Conservation (phyloP, 1,140 invertebrate genomes). For the Drosophila murphyi region DNA sequence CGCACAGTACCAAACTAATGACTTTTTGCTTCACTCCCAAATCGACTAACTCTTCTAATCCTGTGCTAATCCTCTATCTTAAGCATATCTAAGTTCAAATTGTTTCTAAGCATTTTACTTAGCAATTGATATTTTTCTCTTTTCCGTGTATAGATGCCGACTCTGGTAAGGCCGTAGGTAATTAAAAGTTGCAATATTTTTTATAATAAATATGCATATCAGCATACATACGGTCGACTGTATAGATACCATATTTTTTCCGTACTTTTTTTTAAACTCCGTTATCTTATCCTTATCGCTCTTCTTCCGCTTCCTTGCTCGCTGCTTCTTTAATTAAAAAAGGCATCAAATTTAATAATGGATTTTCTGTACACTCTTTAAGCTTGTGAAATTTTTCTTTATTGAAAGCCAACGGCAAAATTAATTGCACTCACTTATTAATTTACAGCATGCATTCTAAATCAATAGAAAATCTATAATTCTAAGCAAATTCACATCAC, state of each 20-base stretch:
- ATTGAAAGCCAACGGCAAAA: not conserved
- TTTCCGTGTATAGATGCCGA: constrained; percentile 57
- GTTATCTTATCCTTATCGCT: too few species aligned
- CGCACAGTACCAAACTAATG: constrained; percentile 12
- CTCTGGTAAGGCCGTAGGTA: constrained; percentile 71
- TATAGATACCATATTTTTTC: not conserved
- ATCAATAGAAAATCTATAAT: not conserved
- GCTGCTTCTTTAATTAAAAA: not conserved
- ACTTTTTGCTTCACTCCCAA: constrained; percentile 1
- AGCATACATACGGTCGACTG: constrained; percentile 11
- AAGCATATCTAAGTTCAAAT: not conserved
- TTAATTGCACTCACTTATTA: not conserved
- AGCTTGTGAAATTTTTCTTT: not conserved
- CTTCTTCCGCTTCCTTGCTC: too few species aligned
- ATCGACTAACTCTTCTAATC: constrained; percentile 6
- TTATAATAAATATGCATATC: constrained; percentile 10
- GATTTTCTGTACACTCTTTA: not conserved
- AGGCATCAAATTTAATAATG: not conserved
- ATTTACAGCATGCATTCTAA: not conserved
- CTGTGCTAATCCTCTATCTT: constrained; percentile 10
- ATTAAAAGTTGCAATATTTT: constrained; percentile 49
- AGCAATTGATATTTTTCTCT: constrained; percentile 40
- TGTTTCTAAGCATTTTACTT: constrained; percentile 14
- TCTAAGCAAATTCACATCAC: not conserved
- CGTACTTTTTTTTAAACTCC: too few species aligned